These are phyloP conservation scores for Diadegma fenestrale DNA, from an alignment of 2,888 invertebrate genomes.

Conservation along the genomic window DNA sequence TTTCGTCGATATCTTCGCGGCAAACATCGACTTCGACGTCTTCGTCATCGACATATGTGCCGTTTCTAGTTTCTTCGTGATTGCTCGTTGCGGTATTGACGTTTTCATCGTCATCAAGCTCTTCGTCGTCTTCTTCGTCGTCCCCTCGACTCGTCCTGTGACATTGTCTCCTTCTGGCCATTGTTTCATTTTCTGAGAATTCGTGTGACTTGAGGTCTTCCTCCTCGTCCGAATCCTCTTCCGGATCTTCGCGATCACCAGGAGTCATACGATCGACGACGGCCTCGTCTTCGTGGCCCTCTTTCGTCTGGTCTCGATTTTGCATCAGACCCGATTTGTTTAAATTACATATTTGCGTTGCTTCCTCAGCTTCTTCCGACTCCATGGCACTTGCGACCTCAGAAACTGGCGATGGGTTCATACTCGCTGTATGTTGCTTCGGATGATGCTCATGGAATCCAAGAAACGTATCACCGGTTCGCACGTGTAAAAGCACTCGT, in stretches of 20 bases:
- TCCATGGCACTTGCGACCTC: conserved; percentile 62
- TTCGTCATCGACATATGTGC: conserved; percentile 79
- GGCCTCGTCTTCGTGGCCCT: conserved; percentile 67
- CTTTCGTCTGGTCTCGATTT: conserved; percentile 64
- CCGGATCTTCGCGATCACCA: conserved; percentile 56
- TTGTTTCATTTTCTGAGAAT: conserved; percentile 71
- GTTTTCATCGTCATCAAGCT: conserved; percentile 68
- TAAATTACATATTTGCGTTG: conserved; percentile 55
- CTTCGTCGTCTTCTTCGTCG: conserved; percentile 79
- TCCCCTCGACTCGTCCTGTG: conserved; percentile 71
- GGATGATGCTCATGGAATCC: conserved; percentile 72
- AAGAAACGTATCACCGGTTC: conserved; percentile 79
- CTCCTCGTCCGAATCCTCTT: conserved; percentile 65
- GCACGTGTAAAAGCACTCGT: conserved; percentile 80
- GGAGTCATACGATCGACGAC: conserved; percentile 60
- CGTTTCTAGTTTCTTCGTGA: conserved; percentile 74
- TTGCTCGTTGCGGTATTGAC: conserved; percentile 65
- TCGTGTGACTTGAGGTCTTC: conserved; percentile 71
- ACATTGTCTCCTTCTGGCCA: conserved; percentile 45
- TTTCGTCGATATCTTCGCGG: conserved; percentile 79
- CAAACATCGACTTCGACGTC: conserved; percentile 81
- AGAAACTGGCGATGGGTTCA: conserved; percentile 62
- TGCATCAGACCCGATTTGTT: conserved; percentile 63
- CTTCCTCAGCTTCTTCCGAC: conserved; percentile 61
- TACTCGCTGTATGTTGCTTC: conserved; percentile 61